Evolutionary conservation across 2,797 vertebrate genomes (phyloP).

Genomic region (Xiphorhynchus erythropygius): DNA sequence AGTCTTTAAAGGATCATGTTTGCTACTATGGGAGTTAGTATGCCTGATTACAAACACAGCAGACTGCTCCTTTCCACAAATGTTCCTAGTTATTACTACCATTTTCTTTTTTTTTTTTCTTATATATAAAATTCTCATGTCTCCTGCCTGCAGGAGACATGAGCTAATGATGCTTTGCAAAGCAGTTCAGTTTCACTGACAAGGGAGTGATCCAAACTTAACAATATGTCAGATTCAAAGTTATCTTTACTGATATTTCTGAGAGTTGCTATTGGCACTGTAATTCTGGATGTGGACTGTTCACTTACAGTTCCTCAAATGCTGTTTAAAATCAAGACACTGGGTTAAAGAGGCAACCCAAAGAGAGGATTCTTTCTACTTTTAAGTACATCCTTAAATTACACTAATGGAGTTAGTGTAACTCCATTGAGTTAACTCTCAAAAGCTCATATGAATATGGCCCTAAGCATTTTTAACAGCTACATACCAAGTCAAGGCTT

Average conservation of each 20-base stretch:
- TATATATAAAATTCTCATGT: neutral
- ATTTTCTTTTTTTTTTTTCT: neutral
- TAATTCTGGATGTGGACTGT: neutral
- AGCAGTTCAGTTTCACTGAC: constrained; percentile 5
- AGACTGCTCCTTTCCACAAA: neutral
- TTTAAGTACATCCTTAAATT: neutral
- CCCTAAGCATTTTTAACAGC: constrained; percentile 5
- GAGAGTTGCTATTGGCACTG: neutral
- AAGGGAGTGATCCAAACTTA: constrained; percentile 26
- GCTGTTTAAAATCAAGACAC: neutral
- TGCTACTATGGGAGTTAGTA: neutral
- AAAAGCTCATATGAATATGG: neutral
- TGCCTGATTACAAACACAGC: neutral
- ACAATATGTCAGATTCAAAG: constrained; percentile 27
- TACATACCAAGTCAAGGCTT: neutral
- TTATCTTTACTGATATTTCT: constrained; percentile 34
- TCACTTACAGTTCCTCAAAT: neutral
- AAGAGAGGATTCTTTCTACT: neutral
- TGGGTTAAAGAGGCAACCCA: neutral
- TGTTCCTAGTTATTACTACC: neutral
- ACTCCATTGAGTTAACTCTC: too few species aligned
- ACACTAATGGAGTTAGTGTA: neutral
- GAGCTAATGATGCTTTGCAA: constrained; percentile 42
- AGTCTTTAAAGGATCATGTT: neutral
- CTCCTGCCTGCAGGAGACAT: neutral